These are phyloP conservation scores for Chloromyia formosa DNA, from an alignment of 2,888 invertebrate species.

Conservation along the genomic window DNA sequence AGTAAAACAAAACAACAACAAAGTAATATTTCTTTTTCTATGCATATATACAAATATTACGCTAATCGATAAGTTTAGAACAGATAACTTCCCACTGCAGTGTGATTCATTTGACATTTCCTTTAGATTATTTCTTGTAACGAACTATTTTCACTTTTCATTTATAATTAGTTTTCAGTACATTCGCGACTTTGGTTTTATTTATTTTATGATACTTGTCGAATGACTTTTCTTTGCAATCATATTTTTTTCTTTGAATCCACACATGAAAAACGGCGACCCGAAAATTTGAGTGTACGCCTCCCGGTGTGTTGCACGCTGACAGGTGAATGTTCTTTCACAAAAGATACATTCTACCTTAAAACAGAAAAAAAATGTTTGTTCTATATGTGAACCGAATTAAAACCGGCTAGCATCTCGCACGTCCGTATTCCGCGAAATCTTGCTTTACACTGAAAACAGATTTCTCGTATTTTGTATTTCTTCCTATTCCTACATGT, in stretches of 20 bases:
- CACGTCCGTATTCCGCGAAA: conserved; percentile 62
- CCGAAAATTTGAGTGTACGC: not conserved
- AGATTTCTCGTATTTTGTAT: conserved; percentile 52
- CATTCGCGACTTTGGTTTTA: no score
- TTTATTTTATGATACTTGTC: no score
- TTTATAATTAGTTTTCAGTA: not conserved
- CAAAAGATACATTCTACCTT: conserved; percentile 24
- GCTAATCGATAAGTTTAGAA: not conserved
- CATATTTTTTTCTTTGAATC: no score
- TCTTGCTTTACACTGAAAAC: conserved; percentile 64
- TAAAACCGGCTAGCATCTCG: conserved; percentile 50
- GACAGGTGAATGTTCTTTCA: conserved; percentile 39
- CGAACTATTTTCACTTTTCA: not conserved
- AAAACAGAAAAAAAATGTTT: not conserved
- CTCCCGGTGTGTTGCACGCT: conserved; percentile 1
- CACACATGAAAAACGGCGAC: no score
- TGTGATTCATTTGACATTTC: not conserved
- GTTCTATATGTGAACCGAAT: conserved; percentile 1
- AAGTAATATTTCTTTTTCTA: conserved; percentile 3
- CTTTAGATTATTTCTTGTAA: conserved; percentile 49
- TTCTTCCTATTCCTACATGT: conserved; percentile 47
- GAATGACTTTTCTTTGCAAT: no score
- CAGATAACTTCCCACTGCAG: conserved; percentile 4
- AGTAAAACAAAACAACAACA: conserved; percentile 23
- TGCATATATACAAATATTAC: not conserved